phyloP scores from a whole-genome alignment of 2,888 invertebrate genomes.

The Machimus rusticus region DNA sequence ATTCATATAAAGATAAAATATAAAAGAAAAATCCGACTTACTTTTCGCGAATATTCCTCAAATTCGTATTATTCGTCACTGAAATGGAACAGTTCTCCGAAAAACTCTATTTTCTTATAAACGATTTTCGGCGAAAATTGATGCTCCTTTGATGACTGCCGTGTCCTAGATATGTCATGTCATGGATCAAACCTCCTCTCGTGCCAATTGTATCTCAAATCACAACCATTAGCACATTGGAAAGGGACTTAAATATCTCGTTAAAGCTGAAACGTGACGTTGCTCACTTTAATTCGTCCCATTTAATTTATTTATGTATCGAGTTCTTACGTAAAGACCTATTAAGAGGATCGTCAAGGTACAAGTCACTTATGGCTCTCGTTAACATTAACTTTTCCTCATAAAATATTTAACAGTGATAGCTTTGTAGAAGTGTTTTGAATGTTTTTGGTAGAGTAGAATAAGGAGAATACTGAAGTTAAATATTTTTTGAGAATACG shows the following conservation, averaged over 20 bases:
- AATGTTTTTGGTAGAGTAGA: too few relatives aligned
- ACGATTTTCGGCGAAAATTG: background rate
- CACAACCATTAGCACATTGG: background rate
- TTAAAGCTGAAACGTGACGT: background rate
- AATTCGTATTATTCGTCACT: background rate
- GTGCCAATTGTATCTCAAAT: background rate
- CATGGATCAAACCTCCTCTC: background rate
- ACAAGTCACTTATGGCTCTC: background rate
- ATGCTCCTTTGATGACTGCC: background rate
- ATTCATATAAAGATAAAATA: background rate
- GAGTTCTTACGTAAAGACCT: background rate
- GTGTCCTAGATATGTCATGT: background rate
- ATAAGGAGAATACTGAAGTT: background rate
- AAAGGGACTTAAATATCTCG: background rate
- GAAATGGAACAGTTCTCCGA: background rate
- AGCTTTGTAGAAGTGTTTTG: background rate
- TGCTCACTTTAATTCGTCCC: background rate
- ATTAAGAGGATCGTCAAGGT: background rate
- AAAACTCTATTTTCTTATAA: background rate
- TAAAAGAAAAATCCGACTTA: background rate
- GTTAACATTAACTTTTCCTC: background rate
- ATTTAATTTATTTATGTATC: background rate
- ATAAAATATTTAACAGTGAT: background rate
- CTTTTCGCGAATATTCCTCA: background rate
- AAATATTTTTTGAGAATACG: background rate